Percentiles rank a stretch among this genome's conserved stretches.
These are phyloP conservation scores for Drosophila grimshawi DNA, from an alignment of 1,140 invertebrate genomes.

Conservation along the genomic window DNA sequence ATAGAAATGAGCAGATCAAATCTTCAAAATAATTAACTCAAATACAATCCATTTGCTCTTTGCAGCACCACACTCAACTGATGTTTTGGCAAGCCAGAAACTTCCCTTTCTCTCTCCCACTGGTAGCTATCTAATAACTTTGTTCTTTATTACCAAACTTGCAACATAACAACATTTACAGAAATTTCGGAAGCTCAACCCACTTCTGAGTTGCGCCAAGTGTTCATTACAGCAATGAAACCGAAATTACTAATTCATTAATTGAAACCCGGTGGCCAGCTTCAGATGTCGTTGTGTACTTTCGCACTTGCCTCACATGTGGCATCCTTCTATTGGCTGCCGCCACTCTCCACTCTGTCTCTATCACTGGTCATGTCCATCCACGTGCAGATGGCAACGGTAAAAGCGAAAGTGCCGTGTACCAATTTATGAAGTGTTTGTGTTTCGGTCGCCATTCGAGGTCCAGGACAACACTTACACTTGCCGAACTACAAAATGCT, in stretches of 20 bases:
- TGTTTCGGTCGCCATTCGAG: constrained; percentile 31
- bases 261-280: constrained; percentile 60
- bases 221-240: constrained; percentile 74
- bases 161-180: constrained; percentile 27
- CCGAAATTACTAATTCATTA: constrained; percentile 80
- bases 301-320: constrained; percentile 7
- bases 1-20: neutral
- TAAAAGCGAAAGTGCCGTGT: constrained; percentile 77
- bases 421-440: constrained; percentile 80
- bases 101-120: neutral
- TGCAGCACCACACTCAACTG: no score
- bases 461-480: constrained; percentile 58
- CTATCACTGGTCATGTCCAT: constrained; percentile 1
- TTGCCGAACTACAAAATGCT: constrained; percentile 79
- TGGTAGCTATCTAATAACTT: neutral
- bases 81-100: neutral
- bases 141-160: neutral
- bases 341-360: neutral
- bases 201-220: constrained; percentile 26
- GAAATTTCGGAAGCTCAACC: constrained; percentile 3
- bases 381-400: constrained; percentile 72
- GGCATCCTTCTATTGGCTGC: neutral
- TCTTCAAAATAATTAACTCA: no score
- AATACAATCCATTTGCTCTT: no score
- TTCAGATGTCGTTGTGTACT: constrained; percentile 12